These are phyloP conservation scores for Platynereis dumerilii DNA, from an alignment of 2,888 invertebrate species.

Conservation along the genomic window DNA sequence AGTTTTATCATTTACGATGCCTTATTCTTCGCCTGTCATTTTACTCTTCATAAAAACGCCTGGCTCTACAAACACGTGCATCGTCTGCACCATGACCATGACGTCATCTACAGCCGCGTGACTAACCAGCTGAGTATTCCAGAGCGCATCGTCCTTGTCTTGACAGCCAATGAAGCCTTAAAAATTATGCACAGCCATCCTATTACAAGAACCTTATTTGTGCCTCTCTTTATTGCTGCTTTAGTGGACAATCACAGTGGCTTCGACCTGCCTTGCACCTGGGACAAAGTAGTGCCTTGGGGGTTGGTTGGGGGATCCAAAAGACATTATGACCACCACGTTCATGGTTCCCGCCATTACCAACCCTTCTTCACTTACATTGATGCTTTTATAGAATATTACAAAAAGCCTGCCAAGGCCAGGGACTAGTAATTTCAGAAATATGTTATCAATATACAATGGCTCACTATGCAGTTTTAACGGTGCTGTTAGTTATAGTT, in stretches of 20 bases:
- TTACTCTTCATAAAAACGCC: constrained; percentile 44
- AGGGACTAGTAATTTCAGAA: too few species aligned
- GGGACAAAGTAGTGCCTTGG: constrained; percentile 48
- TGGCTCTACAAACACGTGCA: constrained; percentile 50
- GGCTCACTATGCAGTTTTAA: too few species aligned
- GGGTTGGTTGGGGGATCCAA: constrained; percentile 46
- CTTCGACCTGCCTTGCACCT: constrained; percentile 54
- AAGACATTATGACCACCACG: constrained; percentile 50
- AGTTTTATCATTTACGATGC: constrained; percentile 49
- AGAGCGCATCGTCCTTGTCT: constrained; percentile 45
- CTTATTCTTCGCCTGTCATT: constrained; percentile 49
- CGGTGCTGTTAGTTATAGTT: too few species aligned
- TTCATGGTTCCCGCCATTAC: constrained; percentile 45
- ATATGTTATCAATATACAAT: too few species aligned
- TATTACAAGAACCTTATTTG: constrained; percentile 47
- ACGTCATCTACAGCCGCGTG: constrained; percentile 46
- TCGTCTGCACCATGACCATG: constrained; percentile 51
- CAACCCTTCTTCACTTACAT: constrained; percentile 55
- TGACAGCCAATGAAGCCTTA: constrained; percentile 51
- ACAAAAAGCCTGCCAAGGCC: too few species aligned
- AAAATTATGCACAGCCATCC: constrained; percentile 45
- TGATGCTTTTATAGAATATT: constrained; percentile 32
- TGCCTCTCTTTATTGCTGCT: constrained; percentile 48
- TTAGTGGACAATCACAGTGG: constrained; percentile 53
- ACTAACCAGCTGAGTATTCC: constrained; percentile 50